Evolutionary conservation across 2,888 invertebrate genomes (phyloP), one percentile per base, ranked within the genome.

Genomic region (Drosophila hamatofila): DNA sequence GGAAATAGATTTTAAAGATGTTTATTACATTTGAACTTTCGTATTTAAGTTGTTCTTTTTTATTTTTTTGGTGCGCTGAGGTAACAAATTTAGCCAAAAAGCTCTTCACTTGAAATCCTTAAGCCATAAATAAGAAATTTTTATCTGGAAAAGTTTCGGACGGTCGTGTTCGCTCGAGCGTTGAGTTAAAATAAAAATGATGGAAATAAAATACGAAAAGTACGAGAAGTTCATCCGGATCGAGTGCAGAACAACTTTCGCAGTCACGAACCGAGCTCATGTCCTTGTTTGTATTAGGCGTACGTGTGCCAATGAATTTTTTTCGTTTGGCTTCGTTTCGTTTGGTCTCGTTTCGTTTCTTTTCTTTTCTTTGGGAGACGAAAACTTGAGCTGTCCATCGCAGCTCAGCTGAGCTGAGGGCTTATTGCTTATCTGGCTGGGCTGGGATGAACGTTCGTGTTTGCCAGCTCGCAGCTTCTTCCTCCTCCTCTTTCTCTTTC

Each of bases 201-300:
- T 84, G 90, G 83, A 89, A 89, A 84, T 84, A 84, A 84, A 84
- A 88, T 84, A 89, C 72, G 65, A 67, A 88, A 85, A 85, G 75
- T 75, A 90, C 90, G 87, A 83, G 72, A 59, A 80, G 70, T 61
- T 77, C 78, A 73, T 66, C 72, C 78, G 78, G 65, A 70, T 62
- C 65, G 71, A 81, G 81, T 72, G 65, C 73, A 81, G 67, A 64
- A 81, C 21, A 90, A 78, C 78, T 89, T 91, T 90, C 86, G 49
- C 84, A 84, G 90, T 91, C 90, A 90, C 90, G 91, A 91, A 79
- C 81, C 64, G 77, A 81, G 81, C 86, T 89, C 83, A 90, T 89
- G 89, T 90, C 91, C 88, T 91, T 91, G 90, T 91, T 90, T 90
- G 90, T 85, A 85, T 88, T 85, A 82, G 82, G 77, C 79, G 86